Evolutionary conservation across 2,888 invertebrate species (phyloP).

Genomic region (Tolmerus cingulatus): DNA sequence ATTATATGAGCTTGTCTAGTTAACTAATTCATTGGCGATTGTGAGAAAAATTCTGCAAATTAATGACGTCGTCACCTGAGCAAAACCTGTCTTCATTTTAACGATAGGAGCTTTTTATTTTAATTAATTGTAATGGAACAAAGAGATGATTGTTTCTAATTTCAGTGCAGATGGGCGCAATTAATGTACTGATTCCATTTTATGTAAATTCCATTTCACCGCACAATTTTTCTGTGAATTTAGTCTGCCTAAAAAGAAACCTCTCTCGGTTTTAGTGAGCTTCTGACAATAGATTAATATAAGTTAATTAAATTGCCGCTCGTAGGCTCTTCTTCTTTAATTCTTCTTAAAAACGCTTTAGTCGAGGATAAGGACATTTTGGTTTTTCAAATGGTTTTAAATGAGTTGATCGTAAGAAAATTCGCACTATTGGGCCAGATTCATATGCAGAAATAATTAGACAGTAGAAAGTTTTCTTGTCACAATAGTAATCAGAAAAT

Average conservation of each 20-base stretch:
- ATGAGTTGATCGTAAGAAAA: no score
- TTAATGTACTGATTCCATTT: background rate
- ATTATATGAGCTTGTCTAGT: background rate
- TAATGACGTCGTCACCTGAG: background rate
- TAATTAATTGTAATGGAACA: background rate
- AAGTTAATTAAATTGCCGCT: background rate
- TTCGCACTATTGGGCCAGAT: no score
- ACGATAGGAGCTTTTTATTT: background rate
- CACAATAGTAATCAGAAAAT: no score
- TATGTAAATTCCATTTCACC: background rate
- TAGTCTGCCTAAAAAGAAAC: background rate
- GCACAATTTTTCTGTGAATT: background rate
- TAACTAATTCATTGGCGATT: background rate
- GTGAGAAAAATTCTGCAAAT: background rate
- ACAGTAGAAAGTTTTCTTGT: no score
- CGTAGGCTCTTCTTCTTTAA: background rate
- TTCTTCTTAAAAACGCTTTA: background rate
- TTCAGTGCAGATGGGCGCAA: background rate
- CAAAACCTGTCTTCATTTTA: background rate
- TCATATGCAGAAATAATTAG: no score
- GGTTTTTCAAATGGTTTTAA: no score
- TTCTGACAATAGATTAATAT: background rate
- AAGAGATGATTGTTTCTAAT: background rate
- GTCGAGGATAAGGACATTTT: background rate
- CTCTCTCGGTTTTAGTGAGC: background rate